phyloP scores from a whole-genome alignment of 2,888 invertebrate genomes.

The Pristionchus mayeri region DNA sequence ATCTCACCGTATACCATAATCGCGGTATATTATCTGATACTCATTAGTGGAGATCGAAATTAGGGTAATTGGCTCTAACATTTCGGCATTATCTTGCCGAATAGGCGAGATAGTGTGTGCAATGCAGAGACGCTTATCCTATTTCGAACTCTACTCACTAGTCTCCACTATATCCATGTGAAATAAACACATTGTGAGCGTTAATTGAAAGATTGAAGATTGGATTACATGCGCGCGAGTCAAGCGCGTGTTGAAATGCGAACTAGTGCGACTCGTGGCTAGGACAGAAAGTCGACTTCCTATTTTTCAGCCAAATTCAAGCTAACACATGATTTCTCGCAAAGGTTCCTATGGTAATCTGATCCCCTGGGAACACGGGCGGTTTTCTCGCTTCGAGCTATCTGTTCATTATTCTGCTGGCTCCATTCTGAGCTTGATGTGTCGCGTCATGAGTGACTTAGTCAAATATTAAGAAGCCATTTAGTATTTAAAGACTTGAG shows the following conservation, averaged over 20 bases:
- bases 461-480: too few relatives aligned
- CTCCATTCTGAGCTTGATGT: too few relatives aligned
- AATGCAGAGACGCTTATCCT: not conserved
- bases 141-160: not conserved
- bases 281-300: not conserved
- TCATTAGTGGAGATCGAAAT: too few relatives aligned
- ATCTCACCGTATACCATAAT: not conserved
- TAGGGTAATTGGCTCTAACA: too few relatives aligned
- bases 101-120: too few relatives aligned
- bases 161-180: not conserved
- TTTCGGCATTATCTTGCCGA: too few relatives aligned
- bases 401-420: too few relatives aligned
- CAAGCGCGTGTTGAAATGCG: not conserved
- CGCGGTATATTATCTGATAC: not conserved
- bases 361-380: not conserved
- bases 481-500: too few relatives aligned
- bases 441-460: too few relatives aligned
- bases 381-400: not conserved
- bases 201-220: slow-evolving; percentile 34
- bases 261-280: not conserved
- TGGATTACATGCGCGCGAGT: not conserved
- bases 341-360: not conserved
- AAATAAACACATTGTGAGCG: slow-evolving; percentile 39
- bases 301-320: not conserved
- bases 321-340: too few relatives aligned